A percentile compares a stretch with the other conserved stretches of the same genome.
Evolutionary conservation across 2,113 vertebrate genomes (phyloP).

Genomic region (Scalopus aquaticus): DNA sequence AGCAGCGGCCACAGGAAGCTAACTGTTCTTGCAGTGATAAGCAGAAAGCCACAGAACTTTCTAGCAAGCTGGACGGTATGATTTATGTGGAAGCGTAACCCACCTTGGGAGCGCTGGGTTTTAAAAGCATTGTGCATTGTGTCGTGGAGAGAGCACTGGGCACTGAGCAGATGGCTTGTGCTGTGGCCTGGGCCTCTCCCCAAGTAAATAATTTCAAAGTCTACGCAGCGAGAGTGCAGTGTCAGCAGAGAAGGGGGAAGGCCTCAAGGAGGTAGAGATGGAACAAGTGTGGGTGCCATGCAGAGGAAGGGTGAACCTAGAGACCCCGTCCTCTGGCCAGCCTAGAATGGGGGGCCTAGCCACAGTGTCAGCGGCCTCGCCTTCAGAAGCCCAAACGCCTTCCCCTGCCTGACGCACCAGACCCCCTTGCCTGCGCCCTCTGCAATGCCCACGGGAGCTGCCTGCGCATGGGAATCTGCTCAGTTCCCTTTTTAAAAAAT

Average conservation of each 20-base stretch:
- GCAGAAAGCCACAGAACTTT: constrained; percentile 31
- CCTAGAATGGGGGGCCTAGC: neutral
- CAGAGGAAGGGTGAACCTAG: neutral
- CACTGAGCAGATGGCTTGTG: neutral
- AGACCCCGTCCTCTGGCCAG: neutral
- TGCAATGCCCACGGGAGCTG: neutral
- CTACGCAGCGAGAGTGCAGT: neutral
- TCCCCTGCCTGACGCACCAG: neutral
- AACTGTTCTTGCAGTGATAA: neutral
- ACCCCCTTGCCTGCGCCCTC: neutral
- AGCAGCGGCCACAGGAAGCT: neutral
- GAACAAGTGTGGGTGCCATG: neutral
- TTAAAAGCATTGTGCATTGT: neutral
- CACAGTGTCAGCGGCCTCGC: neutral
- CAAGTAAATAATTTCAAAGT: neutral
- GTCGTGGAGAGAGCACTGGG: neutral
- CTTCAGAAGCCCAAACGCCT: too few species aligned
- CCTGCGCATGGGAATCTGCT: neutral
- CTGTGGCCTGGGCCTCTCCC: neutral
- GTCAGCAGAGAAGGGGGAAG: neutral
- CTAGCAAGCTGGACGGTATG: neutral
- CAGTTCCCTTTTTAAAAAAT: neutral
- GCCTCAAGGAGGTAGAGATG: neutral
- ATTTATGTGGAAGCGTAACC: neutral
- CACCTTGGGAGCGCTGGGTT: neutral